phyloP scores from a whole-genome alignment of 1,140 invertebrate genomes.

The Cydia splendana region DNA sequence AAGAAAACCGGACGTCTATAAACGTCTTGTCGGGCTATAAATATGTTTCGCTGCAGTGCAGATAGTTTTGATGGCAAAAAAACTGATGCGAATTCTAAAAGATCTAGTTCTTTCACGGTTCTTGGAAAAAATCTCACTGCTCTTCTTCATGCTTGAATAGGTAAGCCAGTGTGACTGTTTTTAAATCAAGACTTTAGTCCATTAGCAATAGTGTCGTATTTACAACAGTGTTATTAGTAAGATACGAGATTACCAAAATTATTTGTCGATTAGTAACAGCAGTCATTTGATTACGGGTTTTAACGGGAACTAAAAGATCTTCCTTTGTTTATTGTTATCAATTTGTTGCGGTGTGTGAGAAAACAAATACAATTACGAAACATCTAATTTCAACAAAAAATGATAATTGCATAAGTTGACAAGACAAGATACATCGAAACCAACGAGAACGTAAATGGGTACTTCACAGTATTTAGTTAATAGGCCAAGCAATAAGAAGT shows the following conservation, averaged over 20 bases:
- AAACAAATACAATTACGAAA: not conserved
- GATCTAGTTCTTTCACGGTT: slow-evolving; percentile 16
- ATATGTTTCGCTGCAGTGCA: not conserved
- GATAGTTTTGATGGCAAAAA: not conserved
- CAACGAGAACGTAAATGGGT: no score
- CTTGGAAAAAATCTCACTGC: slow-evolving; percentile 15
- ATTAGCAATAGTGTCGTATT: not conserved
- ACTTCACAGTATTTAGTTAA: no score
- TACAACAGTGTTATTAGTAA: not conserved
- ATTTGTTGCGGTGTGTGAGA: not conserved
- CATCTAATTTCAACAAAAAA: not conserved
- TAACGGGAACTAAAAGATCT: not conserved
- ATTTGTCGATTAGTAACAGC: slow-evolving; percentile 7
- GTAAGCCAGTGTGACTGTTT: not conserved
- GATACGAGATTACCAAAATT: not conserved
- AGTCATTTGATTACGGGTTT: not conserved
- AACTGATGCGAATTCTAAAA: not conserved
- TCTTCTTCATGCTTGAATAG: slow-evolving; percentile 13
- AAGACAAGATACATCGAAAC: no score
- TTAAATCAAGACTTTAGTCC: not conserved
- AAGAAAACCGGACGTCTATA: no score
- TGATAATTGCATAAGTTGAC: no score
- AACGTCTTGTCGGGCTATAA: no score
- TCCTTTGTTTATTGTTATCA: not conserved
- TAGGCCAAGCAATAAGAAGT: no score